Evolutionary conservation across 2,888 invertebrate species (phyloP).

Genomic region (Acleris laterana): DNA sequence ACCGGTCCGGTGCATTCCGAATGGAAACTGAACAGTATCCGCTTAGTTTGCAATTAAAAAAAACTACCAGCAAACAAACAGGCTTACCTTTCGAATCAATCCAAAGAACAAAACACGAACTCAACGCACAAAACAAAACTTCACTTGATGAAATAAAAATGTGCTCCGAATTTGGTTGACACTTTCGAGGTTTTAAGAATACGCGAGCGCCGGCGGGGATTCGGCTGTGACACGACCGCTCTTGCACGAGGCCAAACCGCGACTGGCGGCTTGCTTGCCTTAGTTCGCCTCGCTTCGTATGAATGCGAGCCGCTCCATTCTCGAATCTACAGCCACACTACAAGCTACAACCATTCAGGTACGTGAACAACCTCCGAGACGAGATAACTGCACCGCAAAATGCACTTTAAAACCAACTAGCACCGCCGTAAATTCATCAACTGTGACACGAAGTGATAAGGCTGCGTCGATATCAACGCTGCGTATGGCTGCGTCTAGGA

Average conservation of each 20-base stretch:
- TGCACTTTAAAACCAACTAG: conserved; percentile 51
- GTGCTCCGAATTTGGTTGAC: conserved; percentile 45
- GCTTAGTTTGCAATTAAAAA: conserved; percentile 60
- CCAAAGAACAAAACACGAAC: conserved; percentile 49
- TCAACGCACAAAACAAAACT: conserved; percentile 70
- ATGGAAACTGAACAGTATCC: conserved; percentile 71
- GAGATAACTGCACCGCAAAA: conserved; percentile 54
- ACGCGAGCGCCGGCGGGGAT: conserved; percentile 57
- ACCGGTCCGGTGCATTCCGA: conserved; percentile 75
- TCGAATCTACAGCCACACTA: conserved; percentile 64
- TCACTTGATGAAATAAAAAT: conserved; percentile 65
- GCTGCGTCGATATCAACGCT: conserved; percentile 82
- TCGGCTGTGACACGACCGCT: conserved; percentile 45
- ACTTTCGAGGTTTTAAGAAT: conserved; percentile 46
- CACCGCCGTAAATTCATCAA: conserved; percentile 56
- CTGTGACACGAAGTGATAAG: conserved; percentile 64
- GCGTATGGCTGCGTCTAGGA: conserved; percentile 82
- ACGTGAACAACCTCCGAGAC: conserved; percentile 73
- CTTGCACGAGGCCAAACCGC: conserved; percentile 49
- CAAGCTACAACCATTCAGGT: conserved; percentile 80
- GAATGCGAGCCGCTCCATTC: conserved; percentile 70
- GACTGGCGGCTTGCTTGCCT: conserved; percentile 47
- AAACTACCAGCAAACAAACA: conserved; percentile 55
- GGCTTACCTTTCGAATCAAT: conserved; percentile 64
- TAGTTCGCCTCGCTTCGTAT: conserved; percentile 40